Conservation (phyloP, 2,888 invertebrate species). For the Beris chalybata region DNA sequence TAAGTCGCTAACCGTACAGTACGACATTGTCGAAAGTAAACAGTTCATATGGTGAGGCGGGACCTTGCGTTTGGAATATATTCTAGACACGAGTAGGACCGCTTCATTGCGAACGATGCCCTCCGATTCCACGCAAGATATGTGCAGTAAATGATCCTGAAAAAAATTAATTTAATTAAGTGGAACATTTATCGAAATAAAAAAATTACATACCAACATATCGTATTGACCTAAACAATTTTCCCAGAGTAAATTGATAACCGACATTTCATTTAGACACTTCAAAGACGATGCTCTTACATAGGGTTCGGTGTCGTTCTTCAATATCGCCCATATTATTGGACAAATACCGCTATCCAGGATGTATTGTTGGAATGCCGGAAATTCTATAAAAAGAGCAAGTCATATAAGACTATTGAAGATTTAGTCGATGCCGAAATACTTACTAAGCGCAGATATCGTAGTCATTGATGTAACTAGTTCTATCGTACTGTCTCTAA, state of each 20-base stretch:
- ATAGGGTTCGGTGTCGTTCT: constrained; percentile 72
- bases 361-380: constrained; percentile 73
- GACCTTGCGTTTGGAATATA: constrained; percentile 68
- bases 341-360: constrained; percentile 66
- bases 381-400: constrained; percentile 63
- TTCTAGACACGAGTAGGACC: constrained; percentile 65
- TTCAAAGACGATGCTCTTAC: constrained; percentile 75
- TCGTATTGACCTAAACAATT: constrained; percentile 62
- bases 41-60: constrained; percentile 59
- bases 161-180: constrained; percentile 32
- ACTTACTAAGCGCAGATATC: constrained; percentile 72
- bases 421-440: neutral
- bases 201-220: constrained; percentile 57
- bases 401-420: neutral
- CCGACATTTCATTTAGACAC: constrained; percentile 69
- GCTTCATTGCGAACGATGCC: constrained; percentile 78
- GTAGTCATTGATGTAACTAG: constrained; percentile 69
- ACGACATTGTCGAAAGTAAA: constrained; percentile 67
- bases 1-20: constrained; percentile 69
- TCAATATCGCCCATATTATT: constrained; percentile 66
- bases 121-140: constrained; percentile 70
- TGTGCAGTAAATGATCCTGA: constrained; percentile 59
- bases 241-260: constrained; percentile 69
- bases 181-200: neutral
- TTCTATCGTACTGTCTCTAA: constrained; percentile 76